phyloP scores from a whole-genome alignment of 2,113 vertebrate species.

The Pelecanus crispus region DNA sequence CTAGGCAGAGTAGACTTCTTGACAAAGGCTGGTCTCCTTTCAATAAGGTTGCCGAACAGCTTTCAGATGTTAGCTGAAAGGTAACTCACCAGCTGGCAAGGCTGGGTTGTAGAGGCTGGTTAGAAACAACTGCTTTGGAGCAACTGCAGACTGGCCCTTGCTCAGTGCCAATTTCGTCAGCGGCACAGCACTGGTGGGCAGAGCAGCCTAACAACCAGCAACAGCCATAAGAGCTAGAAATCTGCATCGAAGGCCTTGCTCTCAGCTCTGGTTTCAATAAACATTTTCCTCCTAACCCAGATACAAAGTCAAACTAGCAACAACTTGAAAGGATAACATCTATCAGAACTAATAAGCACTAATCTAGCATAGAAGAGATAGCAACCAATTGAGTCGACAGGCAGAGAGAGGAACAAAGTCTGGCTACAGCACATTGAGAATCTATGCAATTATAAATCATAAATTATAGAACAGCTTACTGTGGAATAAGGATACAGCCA shows the following conservation, averaged over 20 bases:
- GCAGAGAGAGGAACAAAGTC: conserved; percentile 7
- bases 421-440: background rate
- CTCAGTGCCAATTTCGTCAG: background rate
- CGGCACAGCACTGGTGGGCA: background rate
- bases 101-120: background rate
- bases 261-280: background rate
- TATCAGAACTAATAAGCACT: background rate
- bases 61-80: background rate
- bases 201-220: background rate
- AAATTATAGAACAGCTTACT: conserved; percentile 16
- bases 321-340: conserved; percentile 34
- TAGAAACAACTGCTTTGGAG: background rate
- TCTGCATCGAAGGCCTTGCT: background rate
- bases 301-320: background rate
- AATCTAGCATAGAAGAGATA: conserved; percentile 25
- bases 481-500: background rate
- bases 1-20: background rate
- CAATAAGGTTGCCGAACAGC: background rate
- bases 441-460: conserved; percentile 21
- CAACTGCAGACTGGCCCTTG: background rate
- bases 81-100: background rate
- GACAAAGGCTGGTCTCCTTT: background rate
- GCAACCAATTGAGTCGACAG: background rate
- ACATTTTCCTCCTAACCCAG: background rate
- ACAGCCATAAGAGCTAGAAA: background rate